These are phyloP conservation scores for Mirza zaza DNA, from an alignment of 2,113 vertebrate genomes.

Conservation along the genomic window DNA sequence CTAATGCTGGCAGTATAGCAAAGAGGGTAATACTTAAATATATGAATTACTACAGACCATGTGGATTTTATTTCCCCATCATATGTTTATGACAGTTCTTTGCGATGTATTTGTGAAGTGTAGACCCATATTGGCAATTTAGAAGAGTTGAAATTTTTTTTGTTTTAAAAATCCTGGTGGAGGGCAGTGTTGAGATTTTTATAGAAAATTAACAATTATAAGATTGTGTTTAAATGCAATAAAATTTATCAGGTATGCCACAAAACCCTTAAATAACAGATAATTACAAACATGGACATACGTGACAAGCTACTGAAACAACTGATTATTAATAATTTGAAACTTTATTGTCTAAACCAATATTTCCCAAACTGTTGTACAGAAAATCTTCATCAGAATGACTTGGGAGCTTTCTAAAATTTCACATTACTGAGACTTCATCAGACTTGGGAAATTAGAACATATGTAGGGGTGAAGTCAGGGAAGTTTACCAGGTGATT, in stretches of 20 bases:
- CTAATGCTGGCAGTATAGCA: background rate
- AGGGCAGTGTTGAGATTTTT: background rate
- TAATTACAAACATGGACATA: background rate
- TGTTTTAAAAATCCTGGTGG: background rate
- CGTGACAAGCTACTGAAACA: background rate
- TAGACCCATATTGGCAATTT: background rate
- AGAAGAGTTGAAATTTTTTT: background rate
- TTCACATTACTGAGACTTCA: background rate
- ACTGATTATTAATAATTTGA: background rate
- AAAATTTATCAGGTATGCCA: background rate
- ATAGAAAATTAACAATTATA: conserved; percentile 22
- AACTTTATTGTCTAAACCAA: background rate
- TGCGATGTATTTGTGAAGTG: background rate
- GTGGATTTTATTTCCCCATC: conserved; percentile 19
- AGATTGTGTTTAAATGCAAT: background rate
- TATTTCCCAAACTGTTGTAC: background rate
- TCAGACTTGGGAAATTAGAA: background rate
- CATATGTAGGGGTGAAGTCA: background rate
- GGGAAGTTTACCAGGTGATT: background rate
- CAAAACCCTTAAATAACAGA: background rate
- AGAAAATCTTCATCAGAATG: background rate
- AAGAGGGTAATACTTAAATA: conserved; percentile 16
- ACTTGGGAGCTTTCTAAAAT: background rate
- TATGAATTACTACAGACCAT: background rate
- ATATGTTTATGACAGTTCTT: conserved; percentile 8